Base-by-base conservation (phyloP, 2,888 invertebrate genomes). In the Ceramica pisi region DNA sequence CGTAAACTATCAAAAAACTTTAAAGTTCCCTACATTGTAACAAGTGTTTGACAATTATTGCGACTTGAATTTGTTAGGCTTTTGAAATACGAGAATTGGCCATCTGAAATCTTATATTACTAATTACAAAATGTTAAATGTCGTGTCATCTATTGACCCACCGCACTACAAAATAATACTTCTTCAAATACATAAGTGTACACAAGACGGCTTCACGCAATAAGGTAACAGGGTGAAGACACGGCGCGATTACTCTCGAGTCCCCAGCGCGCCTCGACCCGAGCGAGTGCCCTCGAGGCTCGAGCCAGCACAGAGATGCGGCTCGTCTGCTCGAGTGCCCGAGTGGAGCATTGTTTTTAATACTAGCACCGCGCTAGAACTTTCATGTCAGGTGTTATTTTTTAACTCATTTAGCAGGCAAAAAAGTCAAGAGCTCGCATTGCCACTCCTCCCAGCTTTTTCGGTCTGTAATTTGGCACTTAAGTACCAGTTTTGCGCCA, bases 261-360 rank as follows among this genome's bases (percentile, higher is more conserved):
- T 10, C 67, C 80, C 44, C 48, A 74, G 75, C 67, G 48, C 67
- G 61, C 23, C 74, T 81, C 67, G 81, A 81, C 80, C 64, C 72
- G 63, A 55, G 71, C 76, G 67, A 87, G 86, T 66, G 81, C 82
- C 74, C 86, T 88, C 77, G 74, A 86, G 78, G 41, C 41, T 41
- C 41, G 41, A 41, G 70, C 72, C 67, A 72, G 72, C 77, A 77
- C 75, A 70, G 76, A 82, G 79, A 75, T 81, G 75, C 72, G 64
- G 66, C 80, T 81, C 72, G 56, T 83, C 80, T 57, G 75, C 79
- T 80, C 77, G 59, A 88, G 86, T 63, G 78, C 67, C 67, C 75
- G 75, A 81, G 81, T 78, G 59, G 71, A 81, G 81, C 78, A 84
- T 86, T 85, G 80, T 85, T 87, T 77, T 81, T 80, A 80, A 80